Base-by-base conservation (phyloP, 2,113 vertebrate species). In the Microtus oregoni region DNA sequence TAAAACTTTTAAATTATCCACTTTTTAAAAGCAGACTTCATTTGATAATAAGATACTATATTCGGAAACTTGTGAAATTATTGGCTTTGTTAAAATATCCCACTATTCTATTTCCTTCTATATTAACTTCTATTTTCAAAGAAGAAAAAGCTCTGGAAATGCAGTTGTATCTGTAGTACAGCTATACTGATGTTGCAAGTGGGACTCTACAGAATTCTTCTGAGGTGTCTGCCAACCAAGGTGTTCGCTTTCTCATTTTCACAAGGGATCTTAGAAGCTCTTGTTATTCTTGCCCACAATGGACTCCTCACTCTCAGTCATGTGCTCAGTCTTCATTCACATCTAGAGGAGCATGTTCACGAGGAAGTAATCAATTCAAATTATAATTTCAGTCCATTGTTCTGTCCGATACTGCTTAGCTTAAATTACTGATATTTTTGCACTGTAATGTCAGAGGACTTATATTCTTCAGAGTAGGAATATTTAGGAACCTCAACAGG, bases 281-380 rank as follows among this genome's bases (percentile, higher is more conserved):
- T 15, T 87, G 47, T 63, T 52, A 63, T 50, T 50, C 10, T 26
- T 89, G 15, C 8, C 19, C 30, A 19, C 0, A 94, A 8, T 65
- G 20, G 17, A 85, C 0, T 90, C 15, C 47, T 96, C 58, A 68
- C 15, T 73, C 41, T 86, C 1, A 28, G 6, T 24, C 14, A 20
- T 76, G 44, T 22, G 32, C 35, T 95, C 30, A 61, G 32, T 92
- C 90, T 78, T 83, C 35, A 77, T 70, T 44, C 81, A 7, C 32
- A n/a, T 94, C 44, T 92, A 72, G 0, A 90, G 83, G 47, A 94
- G 26, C 10, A 32, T 55, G 47, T 63, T 96, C 63, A 68, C 79
- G 10, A 77, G 88, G 86, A 92, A 95, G 44, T 78, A 89, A 87
- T 55, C 58, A 75, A 52, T 76, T 78, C 76, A 28, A 86, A 91